A percentile compares a stretch with the other conserved stretches of the same genome.
phyloP scores from a whole-genome alignment of 2,797 vertebrate genomes.

The Pygocentrus nattereri region DNA sequence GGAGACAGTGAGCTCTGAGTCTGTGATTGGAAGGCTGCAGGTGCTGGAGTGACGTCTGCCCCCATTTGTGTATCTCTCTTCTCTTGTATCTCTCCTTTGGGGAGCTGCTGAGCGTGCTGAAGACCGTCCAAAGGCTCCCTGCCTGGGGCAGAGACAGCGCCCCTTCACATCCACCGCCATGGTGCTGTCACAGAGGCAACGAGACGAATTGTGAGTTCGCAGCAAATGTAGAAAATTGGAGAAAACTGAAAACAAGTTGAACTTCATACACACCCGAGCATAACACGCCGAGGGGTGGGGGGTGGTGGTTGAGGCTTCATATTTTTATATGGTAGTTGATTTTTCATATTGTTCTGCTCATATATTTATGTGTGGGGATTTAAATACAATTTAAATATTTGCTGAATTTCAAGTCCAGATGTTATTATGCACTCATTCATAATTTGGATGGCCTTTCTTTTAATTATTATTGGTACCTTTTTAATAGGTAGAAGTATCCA shows the following conservation, averaged over 20 bases:
- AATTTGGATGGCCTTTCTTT: too few relatives aligned
- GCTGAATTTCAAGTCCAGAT: too few relatives aligned
- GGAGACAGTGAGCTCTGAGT: conserved; percentile 49
- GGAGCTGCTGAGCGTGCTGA: conserved; percentile 42
- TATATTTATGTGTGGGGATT: too few relatives aligned
- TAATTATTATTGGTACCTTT: too few relatives aligned
- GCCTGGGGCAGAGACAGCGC: conserved; percentile 75
- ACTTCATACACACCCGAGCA: too few relatives aligned
- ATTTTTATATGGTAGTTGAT: too few relatives aligned
- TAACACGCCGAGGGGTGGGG: too few relatives aligned
- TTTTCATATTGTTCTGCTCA: too few relatives aligned
- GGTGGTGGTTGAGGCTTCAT: too few relatives aligned
- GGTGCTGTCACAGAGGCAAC: conserved; percentile 99
- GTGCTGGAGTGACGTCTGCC: conserved; percentile 11
- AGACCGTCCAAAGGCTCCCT: conserved; percentile 54
- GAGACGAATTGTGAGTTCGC: conserved; percentile 96
- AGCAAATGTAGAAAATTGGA: not conserved
- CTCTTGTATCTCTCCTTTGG: conserved; percentile 21
- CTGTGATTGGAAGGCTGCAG: not conserved
- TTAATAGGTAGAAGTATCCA: too few relatives aligned
- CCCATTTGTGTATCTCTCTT: conserved; percentile 14
- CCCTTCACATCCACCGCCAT: conserved; percentile 83
- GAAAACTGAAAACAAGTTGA: not conserved
- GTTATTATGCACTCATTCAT: too few relatives aligned
- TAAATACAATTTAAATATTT: too few relatives aligned